Base-by-base conservation (phyloP, 37 sponge, comb jelly and placozoan genomes). In the Mnemiopsis leidyi region DNA sequence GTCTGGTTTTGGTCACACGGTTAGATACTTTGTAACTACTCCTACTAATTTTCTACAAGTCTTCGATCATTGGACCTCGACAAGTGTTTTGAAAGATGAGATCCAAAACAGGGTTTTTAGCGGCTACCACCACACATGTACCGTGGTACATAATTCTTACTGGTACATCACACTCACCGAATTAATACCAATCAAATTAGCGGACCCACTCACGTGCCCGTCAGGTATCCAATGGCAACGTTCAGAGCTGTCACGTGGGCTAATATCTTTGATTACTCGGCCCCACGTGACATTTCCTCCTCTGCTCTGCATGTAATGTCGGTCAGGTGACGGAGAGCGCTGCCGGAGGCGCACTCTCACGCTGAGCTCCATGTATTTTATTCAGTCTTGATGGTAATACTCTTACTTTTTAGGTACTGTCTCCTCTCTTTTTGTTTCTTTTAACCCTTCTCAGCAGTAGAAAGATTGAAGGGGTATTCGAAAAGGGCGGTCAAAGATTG, bases 171-270 rank as follows among this genome's bases (percentile, higher is more conserved):
- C 37, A 35, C 23, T 35, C 1, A 7, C 38, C 36, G 23, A 31
- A 36, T 18, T 30, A 82, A 23, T 82, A 82, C 82, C 82, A 82
- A 82, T 82, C 82, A 82, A 82, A 82, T 82, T 82, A 82, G 82
- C 75, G 75, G 5, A 71, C 75, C 5, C 26, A 18, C 30, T 18
- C 75, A 71, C 75, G 75, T 71, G 75, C 61, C n/a, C 13, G 13
- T 48, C 61, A 48, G 61, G 61, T 48, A 48, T 18, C 61, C 61
- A 48, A 48, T 48, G 61, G 61, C 13, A 48, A 48, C 61, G 61
- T 48, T 5, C 5, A 13, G 13, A 13, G 1, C 16, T 16, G 79
- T 77, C 79, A 77, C 79, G 79, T 77, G 79, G 1, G 3, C 79
- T 77, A 77, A 77, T 77, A 5, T 77, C 79, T 77, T 34, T 77